These are phyloP conservation scores for human DNA, from an alignment of 2,113 vertebrate species.

Conservation along the genomic window GRCh38 chr1:101568001-101568500, in stretches of 20 bases:
- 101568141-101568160: not conserved
- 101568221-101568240: not conserved
- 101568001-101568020: not conserved
- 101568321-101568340: not conserved
- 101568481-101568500: not conserved
- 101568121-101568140: not conserved
- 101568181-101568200: not conserved
- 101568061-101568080: not conserved
- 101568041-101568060: not conserved
- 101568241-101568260: no score
- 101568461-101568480: not conserved
- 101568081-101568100: not conserved
- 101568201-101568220: not conserved
- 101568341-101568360: not conserved
- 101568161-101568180: not conserved
- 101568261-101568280: not conserved
- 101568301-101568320: not conserved
- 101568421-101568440: not conserved
- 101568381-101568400: not conserved
- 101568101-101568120: not conserved
- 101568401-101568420: rapidly evolving
- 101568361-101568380: not conserved
- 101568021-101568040: not conserved
- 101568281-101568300: conserved; percentile 9
- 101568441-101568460: not conserved